A percentile compares a stretch with the other conserved stretches of the same genome.
These are phyloP conservation scores for Bradypus variegatus DNA, from an alignment of 2,797 vertebrate species.

Conservation along the genomic window DNA sequence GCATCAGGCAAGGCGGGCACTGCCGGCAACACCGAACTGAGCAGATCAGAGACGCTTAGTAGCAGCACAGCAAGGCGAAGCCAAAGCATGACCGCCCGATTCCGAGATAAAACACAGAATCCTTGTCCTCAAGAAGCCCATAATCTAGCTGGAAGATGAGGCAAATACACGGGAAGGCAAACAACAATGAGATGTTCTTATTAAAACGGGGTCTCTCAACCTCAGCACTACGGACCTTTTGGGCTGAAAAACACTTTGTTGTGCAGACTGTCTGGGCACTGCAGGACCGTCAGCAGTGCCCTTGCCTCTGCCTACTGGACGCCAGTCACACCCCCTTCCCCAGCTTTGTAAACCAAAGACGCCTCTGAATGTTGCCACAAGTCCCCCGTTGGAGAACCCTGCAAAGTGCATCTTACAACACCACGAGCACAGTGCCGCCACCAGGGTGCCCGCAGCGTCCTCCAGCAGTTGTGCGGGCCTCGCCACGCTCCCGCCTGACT, in stretches of 20 bases:
- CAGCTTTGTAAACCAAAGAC: background rate
- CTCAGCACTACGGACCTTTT: background rate
- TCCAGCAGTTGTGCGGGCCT: background rate
- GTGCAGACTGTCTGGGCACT: rapidly evolving
- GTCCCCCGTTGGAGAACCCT: background rate
- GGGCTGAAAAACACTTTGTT: background rate
- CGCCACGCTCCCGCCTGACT: background rate
- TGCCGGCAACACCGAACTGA: background rate
- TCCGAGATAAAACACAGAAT: slow-evolving; percentile 5
- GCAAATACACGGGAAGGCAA: background rate
- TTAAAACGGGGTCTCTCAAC: background rate
- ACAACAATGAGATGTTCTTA: background rate
- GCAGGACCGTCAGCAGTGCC: background rate
- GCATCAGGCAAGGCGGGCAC: background rate
- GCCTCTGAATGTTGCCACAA: background rate
- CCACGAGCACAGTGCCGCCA: background rate
- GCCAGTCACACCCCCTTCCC: rapidly evolving
- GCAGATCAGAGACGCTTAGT: background rate
- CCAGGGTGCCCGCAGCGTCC: background rate
- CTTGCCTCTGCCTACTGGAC: background rate
- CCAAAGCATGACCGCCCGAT: background rate
- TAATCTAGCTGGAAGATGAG: background rate
- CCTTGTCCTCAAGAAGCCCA: background rate
- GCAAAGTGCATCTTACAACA: background rate
- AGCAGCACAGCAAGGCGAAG: background rate